These are phyloP conservation scores for Mormyrops boulengeri DNA, from an alignment of 2,797 vertebrate genomes.

Conservation along the genomic window DNA sequence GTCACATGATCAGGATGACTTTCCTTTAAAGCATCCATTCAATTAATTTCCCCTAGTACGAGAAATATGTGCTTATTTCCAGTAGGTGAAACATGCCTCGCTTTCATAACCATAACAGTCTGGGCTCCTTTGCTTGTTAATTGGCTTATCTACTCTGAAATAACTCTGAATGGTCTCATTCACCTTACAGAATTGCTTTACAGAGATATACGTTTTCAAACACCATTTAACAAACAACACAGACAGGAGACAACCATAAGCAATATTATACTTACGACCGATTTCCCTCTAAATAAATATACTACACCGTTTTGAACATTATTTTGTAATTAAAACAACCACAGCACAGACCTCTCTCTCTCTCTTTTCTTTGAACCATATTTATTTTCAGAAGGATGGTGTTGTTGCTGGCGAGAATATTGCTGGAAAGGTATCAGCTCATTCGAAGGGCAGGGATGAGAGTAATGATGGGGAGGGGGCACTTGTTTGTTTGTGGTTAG, in stretches of 20 bases:
- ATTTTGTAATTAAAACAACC: neutral
- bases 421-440: slow-evolving; percentile 19
- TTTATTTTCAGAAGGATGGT: neutral
- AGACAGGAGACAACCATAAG: neutral
- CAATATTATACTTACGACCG: neutral
- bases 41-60: neutral
- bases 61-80: neutral
- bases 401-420: neutral
- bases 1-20: neutral
- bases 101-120: neutral
- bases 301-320: neutral
- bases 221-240: neutral
- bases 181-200: neutral
- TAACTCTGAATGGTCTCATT: neutral
- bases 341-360: neutral
- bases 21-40: neutral
- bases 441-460: slow-evolving; percentile 34
- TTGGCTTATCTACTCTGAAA: neutral
- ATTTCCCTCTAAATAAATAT: neutral
- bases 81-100: neutral
- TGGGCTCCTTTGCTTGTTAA: neutral
- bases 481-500: slow-evolving; percentile 32
- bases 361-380: neutral
- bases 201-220: neutral
- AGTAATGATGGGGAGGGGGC: slow-evolving; percentile 40